Conservation (phyloP, 1,140 invertebrate species). For the Zophobas atratus region DNA sequence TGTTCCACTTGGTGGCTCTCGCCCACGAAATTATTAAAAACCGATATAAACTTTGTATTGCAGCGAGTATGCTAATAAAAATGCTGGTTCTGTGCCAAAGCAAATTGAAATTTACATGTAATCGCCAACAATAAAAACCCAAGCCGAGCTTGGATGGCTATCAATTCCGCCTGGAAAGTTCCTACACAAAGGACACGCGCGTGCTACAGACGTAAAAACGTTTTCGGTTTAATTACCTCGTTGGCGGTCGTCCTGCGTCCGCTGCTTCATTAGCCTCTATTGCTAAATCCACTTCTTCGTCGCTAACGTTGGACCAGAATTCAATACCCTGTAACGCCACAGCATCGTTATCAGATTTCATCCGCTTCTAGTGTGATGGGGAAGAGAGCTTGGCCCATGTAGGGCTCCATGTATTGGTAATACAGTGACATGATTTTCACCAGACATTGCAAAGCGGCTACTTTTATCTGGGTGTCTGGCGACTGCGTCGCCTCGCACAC, state of each 20-base stretch:
- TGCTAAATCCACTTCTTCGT: constrained; percentile 98
- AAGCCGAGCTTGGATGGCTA: no score
- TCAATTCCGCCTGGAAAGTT: no score
- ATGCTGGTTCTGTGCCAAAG: no score
- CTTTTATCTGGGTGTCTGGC: constrained; percentile 89
- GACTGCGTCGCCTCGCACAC: constrained; percentile 95
- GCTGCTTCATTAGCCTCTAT: constrained; percentile 95
- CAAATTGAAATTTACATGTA: no score
- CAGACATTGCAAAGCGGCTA: constrained; percentile 97
- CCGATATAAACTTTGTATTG: no score
- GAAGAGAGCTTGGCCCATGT: constrained; percentile 98
- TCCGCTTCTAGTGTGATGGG: constrained; percentile 98
- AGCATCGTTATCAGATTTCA: constrained; percentile 97
- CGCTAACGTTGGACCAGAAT: constrained; percentile 99
- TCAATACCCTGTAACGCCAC: constrained; percentile 99
- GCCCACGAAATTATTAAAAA: no score
- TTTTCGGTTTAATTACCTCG: constrained; percentile 66
- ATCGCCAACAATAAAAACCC: no score
- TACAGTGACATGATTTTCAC: constrained; percentile 99
- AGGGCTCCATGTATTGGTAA: constrained; percentile 99
- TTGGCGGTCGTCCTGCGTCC: constrained; percentile 92
- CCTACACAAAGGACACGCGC: background rate
- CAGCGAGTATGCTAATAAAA: no score
- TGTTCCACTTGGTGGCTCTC: no score
- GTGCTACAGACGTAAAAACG: background rate